phyloP scores from a whole-genome alignment of 2,888 invertebrate genomes.

The Scaptomyza reducta region DNA sequence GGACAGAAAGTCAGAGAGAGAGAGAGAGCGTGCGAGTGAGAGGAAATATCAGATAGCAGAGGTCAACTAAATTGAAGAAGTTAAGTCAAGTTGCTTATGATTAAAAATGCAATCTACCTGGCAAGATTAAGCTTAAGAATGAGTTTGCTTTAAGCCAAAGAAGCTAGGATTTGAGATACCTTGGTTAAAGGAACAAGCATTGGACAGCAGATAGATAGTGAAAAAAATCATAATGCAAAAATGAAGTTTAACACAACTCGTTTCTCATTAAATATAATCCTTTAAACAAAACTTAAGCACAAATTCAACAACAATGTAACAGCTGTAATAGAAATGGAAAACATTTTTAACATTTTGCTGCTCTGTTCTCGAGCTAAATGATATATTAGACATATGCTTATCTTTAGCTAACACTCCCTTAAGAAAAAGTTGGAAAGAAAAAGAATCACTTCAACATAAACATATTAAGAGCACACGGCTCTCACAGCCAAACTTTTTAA shows the following conservation, averaged over 20 bases:
- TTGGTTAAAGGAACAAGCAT: too few species aligned
- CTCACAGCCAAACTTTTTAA: constrained; percentile 45
- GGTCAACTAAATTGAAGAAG: constrained; percentile 21
- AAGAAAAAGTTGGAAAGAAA: neutral
- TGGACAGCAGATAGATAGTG: too few species aligned
- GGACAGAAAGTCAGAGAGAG: neutral
- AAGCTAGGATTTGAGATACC: too few species aligned
- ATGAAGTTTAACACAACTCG: too few species aligned
- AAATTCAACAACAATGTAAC: too few species aligned
- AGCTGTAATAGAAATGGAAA: too few species aligned
- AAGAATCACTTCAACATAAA: constrained; percentile 32
- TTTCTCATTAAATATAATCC: too few species aligned
- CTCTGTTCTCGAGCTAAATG: constrained; percentile 4
- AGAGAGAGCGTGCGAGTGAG: too few species aligned
- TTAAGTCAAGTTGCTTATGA: constrained; percentile 15
- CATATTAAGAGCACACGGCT: constrained; percentile 33
- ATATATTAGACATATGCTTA: constrained; percentile 34
- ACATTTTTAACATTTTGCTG: neutral
- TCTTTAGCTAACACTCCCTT: constrained; percentile 9
- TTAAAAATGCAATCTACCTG: neutral
- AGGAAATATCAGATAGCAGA: neutral
- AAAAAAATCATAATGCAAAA: too few species aligned
- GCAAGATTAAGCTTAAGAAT: neutral
- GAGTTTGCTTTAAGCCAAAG: neutral
- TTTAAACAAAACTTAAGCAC: too few species aligned